These are phyloP conservation scores for Leptinotarsa texana DNA, from an alignment of 1,140 invertebrate genomes.

Conservation along the genomic window DNA sequence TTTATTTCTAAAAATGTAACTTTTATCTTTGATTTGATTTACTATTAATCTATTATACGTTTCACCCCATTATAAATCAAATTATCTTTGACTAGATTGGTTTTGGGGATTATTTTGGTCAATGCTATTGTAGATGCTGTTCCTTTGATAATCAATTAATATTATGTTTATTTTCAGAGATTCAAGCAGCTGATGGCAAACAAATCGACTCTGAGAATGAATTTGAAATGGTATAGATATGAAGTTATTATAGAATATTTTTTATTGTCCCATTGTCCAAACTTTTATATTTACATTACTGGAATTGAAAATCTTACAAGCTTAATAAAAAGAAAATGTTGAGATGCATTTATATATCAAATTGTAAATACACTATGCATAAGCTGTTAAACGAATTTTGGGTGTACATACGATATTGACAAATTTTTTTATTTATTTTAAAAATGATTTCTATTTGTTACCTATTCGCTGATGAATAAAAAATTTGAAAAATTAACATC, in stretches of 20 bases:
- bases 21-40: too few species aligned
- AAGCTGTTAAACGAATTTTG: background rate
- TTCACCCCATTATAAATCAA: too few species aligned
- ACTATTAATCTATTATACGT: too few species aligned
- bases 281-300: background rate
- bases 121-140: too few species aligned
- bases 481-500: constrained; percentile 9
- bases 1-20: too few species aligned
- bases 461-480: constrained; percentile 24
- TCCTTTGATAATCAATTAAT: background rate
- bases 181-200: constrained; percentile 8
- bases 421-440: constrained; percentile 19
- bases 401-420: background rate
- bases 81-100: too few species aligned
- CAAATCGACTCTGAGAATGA: constrained; percentile 32
- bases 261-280: background rate
- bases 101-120: too few species aligned
- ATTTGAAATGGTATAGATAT: constrained; percentile 32
- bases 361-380: constrained; percentile 13
- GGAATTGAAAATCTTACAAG: background rate
- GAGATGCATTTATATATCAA: constrained; percentile 18
- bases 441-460: constrained; percentile 12
- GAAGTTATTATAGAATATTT: background rate
- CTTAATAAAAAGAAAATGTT: background rate
- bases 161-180: constrained; percentile 22